Evolutionary conservation across 2,797 vertebrate genomes (phyloP), one percentile per base, ranked within the genome.

Genomic region (Cossypha dichroa): DNA sequence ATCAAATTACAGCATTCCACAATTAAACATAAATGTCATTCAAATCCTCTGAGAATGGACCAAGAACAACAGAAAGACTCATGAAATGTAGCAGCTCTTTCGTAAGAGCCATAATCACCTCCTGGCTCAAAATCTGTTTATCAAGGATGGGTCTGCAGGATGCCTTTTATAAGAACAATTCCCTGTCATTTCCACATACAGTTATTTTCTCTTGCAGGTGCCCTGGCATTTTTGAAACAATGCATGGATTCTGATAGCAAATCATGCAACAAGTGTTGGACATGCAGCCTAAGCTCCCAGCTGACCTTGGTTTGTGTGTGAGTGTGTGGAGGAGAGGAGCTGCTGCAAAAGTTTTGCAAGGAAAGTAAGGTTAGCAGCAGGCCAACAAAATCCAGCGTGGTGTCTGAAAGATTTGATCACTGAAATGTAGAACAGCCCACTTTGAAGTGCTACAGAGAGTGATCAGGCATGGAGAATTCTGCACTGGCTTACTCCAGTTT

Each of bases 41-140:
- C 56, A 51, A 51, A 84, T 85, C 38, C 41, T 89, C 93, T 94
- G 87, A 91, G 88, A 91, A 79, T 8, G 34, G 34, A 83, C 78
- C 81, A 94, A 95, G 75, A 94, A 59, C n/a, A 96, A 93, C 51
- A 95, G 78, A 75, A 87, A 73, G 43, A 69, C 28, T 72, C 77
- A 75, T 45, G 14, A 94, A 96, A 74, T 13, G 9, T 7, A 80
- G 19, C 69, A 70, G 23, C 20, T 81, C 58, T 94, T 96, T 92
- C 0, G 0, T 68, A 94, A 94, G 56, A 86, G 13, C 16, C 29
- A 15, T 86, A 75, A 92, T 75, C 46, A 62, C n/a, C 6, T 87
- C 59, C 41, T 92, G 55, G 20, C 82, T 59, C 60, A 51, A 91
- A 88, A 88, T 63, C 31, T 76, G 0, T 74, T 80, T 74, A 54